Conservation (phyloP, 2,888 invertebrate genomes). For the Augiades crinisus region DNA sequence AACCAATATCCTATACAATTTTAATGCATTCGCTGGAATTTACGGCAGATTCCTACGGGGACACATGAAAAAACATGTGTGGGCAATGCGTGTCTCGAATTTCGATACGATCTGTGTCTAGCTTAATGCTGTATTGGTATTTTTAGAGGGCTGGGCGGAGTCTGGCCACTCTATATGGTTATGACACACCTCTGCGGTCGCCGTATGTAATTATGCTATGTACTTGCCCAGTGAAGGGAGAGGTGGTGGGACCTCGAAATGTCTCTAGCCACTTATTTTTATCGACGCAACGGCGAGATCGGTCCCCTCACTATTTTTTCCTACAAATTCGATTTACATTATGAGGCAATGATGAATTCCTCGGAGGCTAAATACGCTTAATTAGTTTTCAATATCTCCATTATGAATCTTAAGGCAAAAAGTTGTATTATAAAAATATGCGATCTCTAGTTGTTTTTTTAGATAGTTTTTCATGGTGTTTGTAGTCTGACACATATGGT, state of each 20-base stretch:
- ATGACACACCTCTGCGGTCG: constrained; percentile 34
- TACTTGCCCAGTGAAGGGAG: constrained; percentile 20
- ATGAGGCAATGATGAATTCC: constrained; percentile 18
- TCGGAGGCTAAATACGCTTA: constrained; percentile 15
- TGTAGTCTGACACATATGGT: no score
- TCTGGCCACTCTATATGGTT: constrained; percentile 24
- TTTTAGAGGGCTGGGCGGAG: constrained; percentile 38
- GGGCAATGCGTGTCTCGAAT: constrained; percentile 58
- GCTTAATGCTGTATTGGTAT: constrained; percentile 33
- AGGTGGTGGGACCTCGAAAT: constrained; percentile 12
- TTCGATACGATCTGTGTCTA: constrained; percentile 47
- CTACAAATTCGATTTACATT: constrained; percentile 22
- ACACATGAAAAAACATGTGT: constrained; percentile 47
- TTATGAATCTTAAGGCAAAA: constrained; percentile 17
- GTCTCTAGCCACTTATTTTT: constrained; percentile 16
- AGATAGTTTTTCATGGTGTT: no score
- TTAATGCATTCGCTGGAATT: constrained; percentile 72
- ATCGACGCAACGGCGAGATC: constrained; percentile 9
- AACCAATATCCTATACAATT: constrained; percentile 68
- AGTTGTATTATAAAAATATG: constrained; percentile 13
- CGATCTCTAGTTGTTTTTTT: no score
- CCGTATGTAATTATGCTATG: constrained; percentile 19
- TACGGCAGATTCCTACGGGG: constrained; percentile 65
- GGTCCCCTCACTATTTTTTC: constrained; percentile 18
- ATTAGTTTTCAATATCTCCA: constrained; percentile 25